Base-by-base conservation (phyloP, 2,113 vertebrate species). In the Vulpes vulpes region DNA sequence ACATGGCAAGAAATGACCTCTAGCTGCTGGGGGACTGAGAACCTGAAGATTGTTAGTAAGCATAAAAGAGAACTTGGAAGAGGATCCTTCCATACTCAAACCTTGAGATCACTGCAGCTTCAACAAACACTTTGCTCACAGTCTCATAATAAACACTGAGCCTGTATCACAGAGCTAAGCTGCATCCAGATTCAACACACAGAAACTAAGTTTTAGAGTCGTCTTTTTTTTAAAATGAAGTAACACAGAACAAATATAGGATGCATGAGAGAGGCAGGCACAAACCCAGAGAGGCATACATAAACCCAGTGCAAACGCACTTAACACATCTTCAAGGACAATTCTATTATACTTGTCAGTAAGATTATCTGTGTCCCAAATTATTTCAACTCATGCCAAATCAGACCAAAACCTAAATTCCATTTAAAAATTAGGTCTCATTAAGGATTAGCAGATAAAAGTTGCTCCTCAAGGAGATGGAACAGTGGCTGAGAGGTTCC, bases 371-470 rank as follows among this genome's bases (percentile, higher is more conserved):
- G 89, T 88, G 67, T 53, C 20, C 0, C 1, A 49, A 43, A 73
- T 22, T 53, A 79, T 84, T 67, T 96, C 20, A 79, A 59, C 8
- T 74, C 16, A 27, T 64, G 9, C 32, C 25, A 69, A 83, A 83
- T 89, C 4, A 49, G 19, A 73, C 20, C 3, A 65, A 59, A 67
- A 65, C 43, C 71, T 15, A 32, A 73, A 51, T 3, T 87, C n/a
- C 27, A 4, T 57, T 86, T 92, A 69, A 87, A 86, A 88, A 71
- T 64, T 53, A 64, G 12, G 1, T 76, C 22, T 71, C 69, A 80
- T 84, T 79, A 88, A 97, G 27, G 11, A n/a, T 87, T 55, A 79
- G 43, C 17, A 71, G 7, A 67, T 11, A 81, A 82, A 69, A 95
- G 0, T 35, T n/a, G 12, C 76, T 81, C 12, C 78, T 73, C 11